Evolutionary conservation across 92 coral and sea anemone species (phyloP).

Genomic region (Siderastrea radians): DNA sequence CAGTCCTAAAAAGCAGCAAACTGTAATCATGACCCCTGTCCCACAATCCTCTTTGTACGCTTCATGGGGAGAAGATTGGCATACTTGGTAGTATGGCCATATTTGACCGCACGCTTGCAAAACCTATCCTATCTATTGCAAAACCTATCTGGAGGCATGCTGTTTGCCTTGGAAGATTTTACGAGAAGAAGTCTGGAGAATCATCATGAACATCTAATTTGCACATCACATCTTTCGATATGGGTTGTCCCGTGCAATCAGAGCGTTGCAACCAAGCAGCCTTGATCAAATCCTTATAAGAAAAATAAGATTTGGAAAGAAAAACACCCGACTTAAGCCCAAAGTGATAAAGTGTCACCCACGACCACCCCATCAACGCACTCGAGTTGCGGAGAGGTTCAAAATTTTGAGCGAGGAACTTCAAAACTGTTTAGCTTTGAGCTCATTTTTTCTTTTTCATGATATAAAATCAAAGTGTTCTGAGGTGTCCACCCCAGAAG

Average conservation of each 20-base stretch:
- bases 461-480: conserved; percentile 42
- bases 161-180: conserved; percentile 43
- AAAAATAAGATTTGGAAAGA: conserved; percentile 50
- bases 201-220: conserved; percentile 13
- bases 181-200: conserved; percentile 21
- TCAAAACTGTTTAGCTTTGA: conserved; percentile 32
- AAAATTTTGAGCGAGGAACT: conserved; percentile 36
- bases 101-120: too few relatives aligned
- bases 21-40: too few relatives aligned
- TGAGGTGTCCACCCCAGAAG: conserved; percentile 28
- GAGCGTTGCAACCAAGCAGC: conserved; percentile 65
- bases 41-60: too few relatives aligned
- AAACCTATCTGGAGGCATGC: conserved; percentile 19
- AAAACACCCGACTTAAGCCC: conserved; percentile 18
- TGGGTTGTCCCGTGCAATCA: conserved; percentile 71
- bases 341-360: conserved; percentile 31
- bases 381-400: conserved; percentile 27
- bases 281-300: conserved; percentile 25
- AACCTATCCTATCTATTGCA: too few relatives aligned
- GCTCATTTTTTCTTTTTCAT: conserved; percentile 44
- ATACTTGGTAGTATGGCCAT: too few relatives aligned
- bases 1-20: too few relatives aligned
- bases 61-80: too few relatives aligned
- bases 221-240: conserved; percentile 44
- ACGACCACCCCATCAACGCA: conserved; percentile 33